Evolutionary conservation across 2,888 invertebrate genomes (phyloP), one percentile per base, ranked within the genome.

Genomic region (Crocallis elinguaria): DNA sequence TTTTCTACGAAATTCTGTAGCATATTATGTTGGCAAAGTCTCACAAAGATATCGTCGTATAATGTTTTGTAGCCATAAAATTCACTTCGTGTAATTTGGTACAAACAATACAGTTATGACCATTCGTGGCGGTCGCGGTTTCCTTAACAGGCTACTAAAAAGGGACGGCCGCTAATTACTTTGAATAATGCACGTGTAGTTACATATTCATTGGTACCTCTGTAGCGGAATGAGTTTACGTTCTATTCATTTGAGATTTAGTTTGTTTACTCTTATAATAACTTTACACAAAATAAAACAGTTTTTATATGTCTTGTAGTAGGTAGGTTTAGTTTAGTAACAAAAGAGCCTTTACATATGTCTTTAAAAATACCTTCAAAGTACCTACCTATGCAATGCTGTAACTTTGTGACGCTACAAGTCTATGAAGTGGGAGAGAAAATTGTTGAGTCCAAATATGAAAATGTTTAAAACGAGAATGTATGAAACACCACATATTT

Each of bases 131-230:
- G 68, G 57, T 64, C 58, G 67, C 60, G 73, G 75, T 75, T 76
- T 73, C 69, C 67, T 67, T 72, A 77, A 77, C 71, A 73, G 75
- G 57, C 67, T 69, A 69, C 74, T 72, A 71, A 73, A 77, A 82
- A 80, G 79, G 84, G 79, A 74, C 73, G 67, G 69, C 67, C 39
- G 75, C 72, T 85, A 84, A 86, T 84, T 82, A 78, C 77, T 79
- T 74, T 82, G 75, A 83, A 86, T 82, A 77, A 84, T 78, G 73
- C 75, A 73, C 63, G 65, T 67, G 64, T 73, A 66, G 63, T 69
- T 65, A 65, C 57, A 63, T 72, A 71, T 74, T 72, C 72, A 76
- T 76, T 67, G 63, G 60, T 66, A 71, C 67, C 63, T 73, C 60
- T 66, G 56, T 63, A 67, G 66, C 60, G 65, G 69, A 69, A 62